Base-by-base conservation (phyloP, 2,888 invertebrate species). In the Lutraria lutraria region DNA sequence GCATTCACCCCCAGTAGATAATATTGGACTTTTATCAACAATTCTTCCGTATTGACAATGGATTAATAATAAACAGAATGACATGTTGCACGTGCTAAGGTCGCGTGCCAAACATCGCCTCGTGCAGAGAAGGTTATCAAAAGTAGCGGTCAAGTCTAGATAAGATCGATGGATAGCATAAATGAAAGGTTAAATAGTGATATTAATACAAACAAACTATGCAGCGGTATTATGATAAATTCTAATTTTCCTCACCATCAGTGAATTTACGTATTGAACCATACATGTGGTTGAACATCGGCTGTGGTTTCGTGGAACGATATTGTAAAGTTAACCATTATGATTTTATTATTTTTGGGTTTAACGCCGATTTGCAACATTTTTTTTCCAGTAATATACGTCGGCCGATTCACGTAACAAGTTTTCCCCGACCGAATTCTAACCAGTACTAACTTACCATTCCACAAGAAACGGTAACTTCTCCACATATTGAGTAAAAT, bases 61-160 rank as follows among this genome's bases (percentile, higher is more conserved):
- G 88, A 53, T 87, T 83, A 88, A 91, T 87, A 88, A 90, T 91
- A 90, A 91, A 91, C 82, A 88, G 68, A 89, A 81, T 89, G 92
- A 92, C 90, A 91, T 89, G 84, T 52, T 56, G 90, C 92, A 92
- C 92, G 92, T 88, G 91, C 86, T 21, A 25, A 87, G 92, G 90
- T 89, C 92, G 88, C 90, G 92, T 91, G 91, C 68, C 87, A 81
- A 76, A 87, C 86, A 91, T 87, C 87, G 91, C 81, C 87, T 79
- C 90, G 63, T 87, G 88, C 90, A 79, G 81, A 19, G 87, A 31
- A 54, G 83, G 88, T 89, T 92, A 92, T 92, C 92, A 85, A 79
- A 43, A 68, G 88, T 88, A 89, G 87, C 90, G 88, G 88, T 90
- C 90, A 88, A 76, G 81, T 60, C 34, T 80, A 87, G 81, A 88